A percentile compares a stretch with the other conserved stretches of the same genome.
phyloP scores from a whole-genome alignment of 2,888 invertebrate species.

The Linyphia triangularis region DNA sequence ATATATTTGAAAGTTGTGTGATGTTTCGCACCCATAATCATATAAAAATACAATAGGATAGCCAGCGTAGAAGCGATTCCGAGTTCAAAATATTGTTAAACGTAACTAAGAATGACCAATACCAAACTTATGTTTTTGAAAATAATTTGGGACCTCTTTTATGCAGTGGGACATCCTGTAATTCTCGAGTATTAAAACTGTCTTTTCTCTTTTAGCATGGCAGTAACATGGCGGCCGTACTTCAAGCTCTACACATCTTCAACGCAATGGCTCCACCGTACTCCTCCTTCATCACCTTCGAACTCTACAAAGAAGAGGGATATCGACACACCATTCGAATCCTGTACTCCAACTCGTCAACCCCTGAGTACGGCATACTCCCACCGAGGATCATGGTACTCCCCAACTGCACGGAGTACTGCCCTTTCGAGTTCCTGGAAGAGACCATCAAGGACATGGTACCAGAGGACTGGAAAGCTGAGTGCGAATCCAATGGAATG shows the following conservation, averaged over 20 bases:
- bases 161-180: too few species aligned
- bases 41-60: too few species aligned
- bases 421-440: conserved; percentile 4
- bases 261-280: conserved; percentile 14
- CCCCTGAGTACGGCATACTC: neutral
- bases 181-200: too few species aligned
- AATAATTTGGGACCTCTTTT: too few species aligned
- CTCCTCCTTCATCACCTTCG: conserved; percentile 6
- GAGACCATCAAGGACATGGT: neutral
- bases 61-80: too few species aligned
- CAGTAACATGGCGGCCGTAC: conserved; percentile 21
- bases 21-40: too few species aligned
- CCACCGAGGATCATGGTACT: neutral
- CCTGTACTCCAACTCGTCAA: conserved; percentile 11
- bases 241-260: neutral
- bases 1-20: too few species aligned
- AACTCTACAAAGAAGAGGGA: conserved; percentile 18
- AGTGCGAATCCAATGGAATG: too few species aligned
- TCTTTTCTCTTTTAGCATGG: conserved; percentile 25
- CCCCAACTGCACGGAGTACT: conserved; percentile 16
- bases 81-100: too few species aligned
- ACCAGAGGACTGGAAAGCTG: conserved; percentile 14
- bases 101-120: too few species aligned
- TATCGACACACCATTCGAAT: neutral
- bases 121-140: too few species aligned